phyloP scores from a whole-genome alignment of 2,113 vertebrate species.

The Nanger granti region DNA sequence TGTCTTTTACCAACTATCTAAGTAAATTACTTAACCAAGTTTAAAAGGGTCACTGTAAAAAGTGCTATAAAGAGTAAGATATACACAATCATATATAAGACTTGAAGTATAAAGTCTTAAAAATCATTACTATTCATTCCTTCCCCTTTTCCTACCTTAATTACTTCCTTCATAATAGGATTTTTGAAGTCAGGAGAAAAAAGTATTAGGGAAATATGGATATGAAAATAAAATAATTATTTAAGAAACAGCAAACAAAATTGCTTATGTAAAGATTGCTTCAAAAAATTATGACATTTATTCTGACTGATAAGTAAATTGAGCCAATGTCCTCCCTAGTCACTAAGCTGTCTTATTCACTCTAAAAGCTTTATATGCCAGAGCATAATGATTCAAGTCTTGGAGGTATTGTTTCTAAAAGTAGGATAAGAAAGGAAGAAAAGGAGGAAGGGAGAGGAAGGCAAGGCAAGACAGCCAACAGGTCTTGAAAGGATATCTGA shows the following conservation, averaged over 20 bases:
- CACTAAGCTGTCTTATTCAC: not conserved
- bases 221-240: not conserved
- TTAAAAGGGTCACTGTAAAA: not conserved
- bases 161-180: not conserved
- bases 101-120: not conserved
- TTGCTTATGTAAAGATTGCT: not conserved
- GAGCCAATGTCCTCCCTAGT: not conserved
- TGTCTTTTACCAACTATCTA: not conserved
- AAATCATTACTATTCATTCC: not conserved
- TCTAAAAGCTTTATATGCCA: not conserved
- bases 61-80: not conserved
- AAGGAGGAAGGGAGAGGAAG: not conserved
- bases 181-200: constrained; percentile 2
- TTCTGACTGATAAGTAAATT: constrained; percentile 17
- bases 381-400: not conserved
- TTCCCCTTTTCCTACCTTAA: not conserved
- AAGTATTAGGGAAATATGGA: not conserved
- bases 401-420: not conserved
- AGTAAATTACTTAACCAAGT: not conserved
- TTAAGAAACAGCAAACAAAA: not conserved
- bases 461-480: not conserved
- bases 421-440: not conserved
- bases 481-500: not conserved
- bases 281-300: not conserved
- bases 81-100: not conserved